These are phyloP conservation scores for Anastrepha ludens DNA, from an alignment of 1,140 invertebrate genomes.

Conservation along the genomic window DNA sequence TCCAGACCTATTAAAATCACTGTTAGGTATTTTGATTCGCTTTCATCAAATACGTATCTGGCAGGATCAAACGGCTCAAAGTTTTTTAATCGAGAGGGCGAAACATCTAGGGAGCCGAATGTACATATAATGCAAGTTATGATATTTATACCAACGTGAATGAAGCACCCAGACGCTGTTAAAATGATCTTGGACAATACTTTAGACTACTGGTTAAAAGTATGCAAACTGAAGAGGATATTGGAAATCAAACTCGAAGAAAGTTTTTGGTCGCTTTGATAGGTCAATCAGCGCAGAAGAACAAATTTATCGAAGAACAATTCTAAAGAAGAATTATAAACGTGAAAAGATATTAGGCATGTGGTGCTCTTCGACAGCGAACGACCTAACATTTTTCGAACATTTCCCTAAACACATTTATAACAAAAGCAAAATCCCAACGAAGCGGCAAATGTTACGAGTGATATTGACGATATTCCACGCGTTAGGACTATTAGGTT, in stretches of 20 bases:
- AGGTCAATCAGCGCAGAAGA: background rate
- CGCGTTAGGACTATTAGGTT: conserved; percentile 63
- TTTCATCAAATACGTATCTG: too few species aligned
- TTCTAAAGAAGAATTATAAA: too few species aligned
- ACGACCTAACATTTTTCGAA: conserved; percentile 21
- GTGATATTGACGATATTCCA: conserved; percentile 64
- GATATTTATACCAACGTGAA: too few species aligned
- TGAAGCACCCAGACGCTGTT: too few species aligned
- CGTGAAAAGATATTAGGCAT: too few species aligned
- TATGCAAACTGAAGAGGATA: background rate
- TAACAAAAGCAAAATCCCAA: conserved; percentile 20
- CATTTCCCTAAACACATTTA: background rate
- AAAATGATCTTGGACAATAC: too few species aligned
- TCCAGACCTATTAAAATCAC: too few species aligned
- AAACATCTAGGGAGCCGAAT: too few species aligned
- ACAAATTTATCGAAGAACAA: background rate
- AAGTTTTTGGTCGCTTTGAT: background rate
- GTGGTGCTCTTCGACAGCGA: background rate
- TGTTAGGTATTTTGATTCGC: too few species aligned
- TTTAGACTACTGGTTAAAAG: background rate
- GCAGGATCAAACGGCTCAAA: too few species aligned
- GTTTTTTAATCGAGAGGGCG: too few species aligned
- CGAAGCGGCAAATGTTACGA: conserved; percentile 56
- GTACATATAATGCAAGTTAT: too few species aligned
- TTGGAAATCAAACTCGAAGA: conserved; percentile 52